Evolutionary conservation across 2,888 invertebrate species (phyloP).

Genomic region (Callinectes sapidus): DNA sequence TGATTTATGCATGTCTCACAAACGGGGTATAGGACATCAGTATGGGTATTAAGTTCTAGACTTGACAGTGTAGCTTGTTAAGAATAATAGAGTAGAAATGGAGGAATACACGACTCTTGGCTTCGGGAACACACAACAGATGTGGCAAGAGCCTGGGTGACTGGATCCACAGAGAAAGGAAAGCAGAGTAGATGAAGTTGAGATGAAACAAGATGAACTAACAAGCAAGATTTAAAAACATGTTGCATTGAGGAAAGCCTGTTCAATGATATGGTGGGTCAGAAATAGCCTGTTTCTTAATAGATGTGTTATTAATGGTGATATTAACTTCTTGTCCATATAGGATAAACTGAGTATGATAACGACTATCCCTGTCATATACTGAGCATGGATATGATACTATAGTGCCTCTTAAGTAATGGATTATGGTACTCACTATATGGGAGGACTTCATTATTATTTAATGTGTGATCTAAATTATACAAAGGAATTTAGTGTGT

Average conservation of each 20-base stretch:
- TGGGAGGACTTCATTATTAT: not conserved
- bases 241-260: not conserved
- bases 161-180: not conserved
- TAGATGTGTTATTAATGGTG: not conserved
- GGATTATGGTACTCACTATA: not conserved
- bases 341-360: not conserved
- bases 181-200: not conserved
- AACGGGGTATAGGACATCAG: not conserved
- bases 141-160: not conserved
- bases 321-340: not conserved
- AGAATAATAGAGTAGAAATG: not conserved
- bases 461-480: not conserved
- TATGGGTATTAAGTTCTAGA: not conserved
- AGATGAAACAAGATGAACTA: not conserved
- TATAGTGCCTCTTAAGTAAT: constrained; percentile 2
- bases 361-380: constrained; percentile 13
- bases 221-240: not conserved
- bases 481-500: not conserved
- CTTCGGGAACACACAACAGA: not conserved
- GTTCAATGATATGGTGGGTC: not conserved
- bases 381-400: not conserved
- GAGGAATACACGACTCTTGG: not conserved
- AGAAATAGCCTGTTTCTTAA: not conserved
- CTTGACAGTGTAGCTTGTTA: not conserved
- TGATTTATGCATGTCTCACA: not conserved